phyloP scores from a whole-genome alignment of 1,140 invertebrate species.

The Drosophila sproati region DNA sequence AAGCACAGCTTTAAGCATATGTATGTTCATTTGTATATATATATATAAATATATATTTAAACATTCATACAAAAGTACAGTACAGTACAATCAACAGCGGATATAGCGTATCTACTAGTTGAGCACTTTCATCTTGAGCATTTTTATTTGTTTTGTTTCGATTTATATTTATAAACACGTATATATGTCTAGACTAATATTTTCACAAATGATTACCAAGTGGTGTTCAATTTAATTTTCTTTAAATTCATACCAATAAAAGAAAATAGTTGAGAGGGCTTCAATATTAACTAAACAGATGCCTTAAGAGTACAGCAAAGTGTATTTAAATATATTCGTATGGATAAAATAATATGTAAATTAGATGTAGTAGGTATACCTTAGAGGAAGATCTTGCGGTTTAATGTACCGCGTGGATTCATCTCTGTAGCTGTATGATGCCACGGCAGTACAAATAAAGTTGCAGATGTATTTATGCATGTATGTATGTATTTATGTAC shows the following conservation, averaged over 20 bases:
- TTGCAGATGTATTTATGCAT: neutral
- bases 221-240: constrained; percentile 4
- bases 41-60: neutral
- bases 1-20: neutral
- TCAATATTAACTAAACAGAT: neutral
- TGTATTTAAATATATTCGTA: neutral
- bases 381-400: constrained; percentile 11
- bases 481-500: neutral
- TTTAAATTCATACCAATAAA: neutral
- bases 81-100: neutral
- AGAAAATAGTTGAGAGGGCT: neutral
- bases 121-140: neutral
- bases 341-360: constrained; percentile 10
- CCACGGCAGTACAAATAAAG: constrained; percentile 6
- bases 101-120: neutral
- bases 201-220: constrained; percentile 13
- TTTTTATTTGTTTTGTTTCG: constrained; percentile 14
- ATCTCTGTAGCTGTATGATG: neutral
- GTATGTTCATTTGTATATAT: neutral
- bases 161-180: constrained; percentile 24
- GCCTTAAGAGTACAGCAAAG: neutral
- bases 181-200: constrained; percentile 5
- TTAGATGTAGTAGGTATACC: constrained; percentile 5
- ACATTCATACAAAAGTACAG: neutral
- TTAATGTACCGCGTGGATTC: constrained; percentile 10